Evolutionary conservation across 2,797 vertebrate genomes (phyloP), one percentile per base, ranked within the genome.

Genomic region (Xenopus petersii): DNA sequence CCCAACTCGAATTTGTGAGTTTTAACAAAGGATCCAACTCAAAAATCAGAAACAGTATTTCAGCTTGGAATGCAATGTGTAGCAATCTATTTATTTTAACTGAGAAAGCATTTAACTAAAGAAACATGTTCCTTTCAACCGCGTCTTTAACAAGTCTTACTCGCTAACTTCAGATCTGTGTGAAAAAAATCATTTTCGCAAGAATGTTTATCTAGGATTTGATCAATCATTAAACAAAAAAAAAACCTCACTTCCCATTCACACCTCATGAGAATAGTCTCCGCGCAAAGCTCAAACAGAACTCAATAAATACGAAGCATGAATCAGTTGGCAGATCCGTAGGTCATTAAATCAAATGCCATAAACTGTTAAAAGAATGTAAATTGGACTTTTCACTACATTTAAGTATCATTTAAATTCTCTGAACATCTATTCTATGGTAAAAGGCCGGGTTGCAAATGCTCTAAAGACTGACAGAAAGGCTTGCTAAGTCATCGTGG

Each of bases 401-500:
- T 89, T 83, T 80, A 80, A 77, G 81, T 79, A 81, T 71, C 80
- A 81, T 80, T 81, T 82, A 12, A 71, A 81, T 75, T 84, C 78
- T 79, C 84, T 81, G 83, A 73, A 49, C 64, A 75, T 74, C 73
- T 73, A 71, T 83, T 47, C 73, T 69, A 73, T 11, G 0, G 71
- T 68, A 63, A 82, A 79, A 86, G 75, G 72, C 86, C 91, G 92
- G 90, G 92, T 93, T 88, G 91, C 84, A 89, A 91, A 84, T 79
- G 79, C 84, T 85, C 88, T 90, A 89, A 87, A 90, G 87, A 85
- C 83, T 24, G 76, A 89, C 88, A 89, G 86, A 91, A 91, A 88
- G 81, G 89, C 83, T 87, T 89, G 87, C 84, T 85, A 89, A 93
- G 86, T 89, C 81, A 83, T 93, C 93, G 93, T 95, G 92, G 88